These are phyloP conservation scores for Brevimyrus niger DNA, from an alignment of 2,113 vertebrate genomes.

Conservation along the genomic window DNA sequence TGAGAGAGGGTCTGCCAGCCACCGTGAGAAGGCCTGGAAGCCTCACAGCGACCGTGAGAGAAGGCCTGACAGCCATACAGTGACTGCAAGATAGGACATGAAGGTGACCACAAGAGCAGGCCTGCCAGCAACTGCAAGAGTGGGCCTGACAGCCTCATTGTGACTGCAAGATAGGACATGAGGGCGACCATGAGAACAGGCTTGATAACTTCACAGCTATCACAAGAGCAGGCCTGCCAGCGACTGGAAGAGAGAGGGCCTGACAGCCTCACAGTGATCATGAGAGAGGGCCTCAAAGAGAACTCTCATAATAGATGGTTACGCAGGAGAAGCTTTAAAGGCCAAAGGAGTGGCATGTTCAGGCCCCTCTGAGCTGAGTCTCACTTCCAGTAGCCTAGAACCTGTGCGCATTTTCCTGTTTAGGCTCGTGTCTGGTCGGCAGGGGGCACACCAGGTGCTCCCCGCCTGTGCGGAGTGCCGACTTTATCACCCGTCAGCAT, in stretches of 20 bases:
- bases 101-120: no score
- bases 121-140: background rate
- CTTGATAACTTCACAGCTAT: no score
- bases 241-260: no score
- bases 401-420: background rate
- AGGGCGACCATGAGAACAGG: no score
- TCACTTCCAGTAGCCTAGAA: background rate
- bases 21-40: no score
- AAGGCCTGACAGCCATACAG: background rate
- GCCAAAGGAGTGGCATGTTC: background rate
- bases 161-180: no score
- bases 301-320: background rate
- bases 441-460: background rate
- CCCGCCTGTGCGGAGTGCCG: background rate
- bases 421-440: background rate
- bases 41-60: no score
- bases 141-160: no score
- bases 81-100: no score
- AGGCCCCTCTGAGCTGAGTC: background rate
- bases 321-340: background rate
- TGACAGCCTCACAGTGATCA: background rate
- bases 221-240: no score
- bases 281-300: background rate
- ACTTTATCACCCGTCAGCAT: background rate
- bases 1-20: no score